Evolutionary conservation across 2,888 invertebrate genomes (phyloP), one percentile per base, ranked within the genome.

Genomic region (Rhagophthalmus giganteus): DNA sequence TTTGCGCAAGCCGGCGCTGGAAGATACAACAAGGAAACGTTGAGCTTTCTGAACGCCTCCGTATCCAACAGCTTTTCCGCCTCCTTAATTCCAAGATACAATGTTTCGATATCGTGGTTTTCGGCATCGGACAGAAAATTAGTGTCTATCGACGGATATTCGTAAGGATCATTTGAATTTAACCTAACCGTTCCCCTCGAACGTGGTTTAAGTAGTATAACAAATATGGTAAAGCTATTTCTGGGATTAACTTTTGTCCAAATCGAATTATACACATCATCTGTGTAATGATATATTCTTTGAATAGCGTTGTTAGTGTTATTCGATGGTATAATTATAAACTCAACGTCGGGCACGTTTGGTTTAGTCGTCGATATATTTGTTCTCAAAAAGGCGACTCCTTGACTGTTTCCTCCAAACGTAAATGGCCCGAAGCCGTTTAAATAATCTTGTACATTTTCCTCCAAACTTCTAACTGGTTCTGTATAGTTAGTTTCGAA

Each of bases 81-180:
- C 11, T 50, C 42, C 7, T 81, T 74, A 3, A 86, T 78, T 0
- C 83, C 81, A 9, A 79, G 76, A 1, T 85, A 76, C n/a, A 85
- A 73, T 1, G 81, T 83, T 10, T 80, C 77, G 1, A 82, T 71
- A 62, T 90, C 89, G 1, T 81, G 71, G 61, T 90, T 90, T 11
- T 60, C 39, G 6, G 41, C 25, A 39, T 68, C 65, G 0, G 62
- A 55, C 7, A 63, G 58, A 30, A 55, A 64, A 4, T 60, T 60
- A 0, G 60, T 53, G 48, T 69, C 54, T 4, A 70, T 67, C 1
- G 58, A 2, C 0, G 69, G 69, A 47, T 63, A 66, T 32, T 69
- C 67, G 8, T 59, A 49, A 8, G 68, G 66, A 51, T 59, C 54
- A 0, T 41, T 55, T 11, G 68, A 65, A 49, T 59, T 59, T 15